These are phyloP conservation scores for Larimichthys polyactis DNA, from an alignment of 2,113 vertebrate species.

Conservation along the genomic window DNA sequence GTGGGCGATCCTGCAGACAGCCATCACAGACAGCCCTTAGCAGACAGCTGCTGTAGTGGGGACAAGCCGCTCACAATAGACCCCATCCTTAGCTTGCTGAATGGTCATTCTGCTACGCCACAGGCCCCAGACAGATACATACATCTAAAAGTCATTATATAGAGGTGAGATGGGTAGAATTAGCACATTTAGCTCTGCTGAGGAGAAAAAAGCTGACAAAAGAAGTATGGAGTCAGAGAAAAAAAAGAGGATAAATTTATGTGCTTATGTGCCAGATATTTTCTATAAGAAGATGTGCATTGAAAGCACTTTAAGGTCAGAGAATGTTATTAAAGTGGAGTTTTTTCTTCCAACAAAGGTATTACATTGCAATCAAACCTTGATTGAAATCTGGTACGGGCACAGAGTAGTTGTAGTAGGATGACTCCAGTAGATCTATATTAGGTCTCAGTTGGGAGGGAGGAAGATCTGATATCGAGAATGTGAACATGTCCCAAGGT, in stretches of 20 bases:
- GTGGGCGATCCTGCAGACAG: slow-evolving; percentile 67
- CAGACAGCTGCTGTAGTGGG: slow-evolving; percentile 54
- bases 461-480: slow-evolving; percentile 69
- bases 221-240: neutral
- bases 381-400: slow-evolving; percentile 64
- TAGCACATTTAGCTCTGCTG: slow-evolving; percentile 47
- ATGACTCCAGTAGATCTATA: slow-evolving; percentile 74
- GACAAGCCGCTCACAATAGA: slow-evolving; percentile 51
- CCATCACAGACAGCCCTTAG: slow-evolving; percentile 54
- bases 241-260: slow-evolving; percentile 20
- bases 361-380: slow-evolving; percentile 67
- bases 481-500: slow-evolving; percentile 74
- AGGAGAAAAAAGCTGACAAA: slow-evolving; percentile 27
- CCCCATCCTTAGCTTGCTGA: slow-evolving; percentile 33
- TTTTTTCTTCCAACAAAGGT: slow-evolving; percentile 22
- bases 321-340: slow-evolving; percentile 46
- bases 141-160: slow-evolving; percentile 55
- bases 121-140: slow-evolving; percentile 46
- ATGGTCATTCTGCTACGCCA: slow-evolving; percentile 64
- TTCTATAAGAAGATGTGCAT: slow-evolving; percentile 16
- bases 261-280: slow-evolving; percentile 4
- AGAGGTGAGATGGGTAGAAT: slow-evolving; percentile 55
- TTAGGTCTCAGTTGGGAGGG: slow-evolving; percentile 60
- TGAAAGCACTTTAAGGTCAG: slow-evolving; percentile 54
- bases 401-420: slow-evolving; percentile 53